A percentile compares a stretch with the other conserved stretches of the same genome.
phyloP scores from a whole-genome alignment of 1,140 invertebrate species.

The Dryas iulia region DNA sequence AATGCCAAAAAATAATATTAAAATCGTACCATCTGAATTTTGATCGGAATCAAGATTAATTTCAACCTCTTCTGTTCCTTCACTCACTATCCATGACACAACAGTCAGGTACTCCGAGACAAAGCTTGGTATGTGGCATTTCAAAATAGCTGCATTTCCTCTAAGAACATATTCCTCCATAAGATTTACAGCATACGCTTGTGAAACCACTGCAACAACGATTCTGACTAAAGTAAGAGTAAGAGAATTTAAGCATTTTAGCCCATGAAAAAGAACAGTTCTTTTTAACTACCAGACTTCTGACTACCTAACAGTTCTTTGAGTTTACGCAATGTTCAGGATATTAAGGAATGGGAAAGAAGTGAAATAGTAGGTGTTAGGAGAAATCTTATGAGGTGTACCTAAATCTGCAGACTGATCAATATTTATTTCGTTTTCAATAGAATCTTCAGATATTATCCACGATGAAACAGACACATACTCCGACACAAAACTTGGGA shows the following conservation, averaged over 20 bases:
- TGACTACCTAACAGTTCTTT: not conserved
- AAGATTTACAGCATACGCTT: conserved; percentile 92
- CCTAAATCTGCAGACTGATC: conserved; percentile 58
- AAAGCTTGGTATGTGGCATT: conserved; percentile 96
- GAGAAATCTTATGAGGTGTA: conserved; percentile 33
- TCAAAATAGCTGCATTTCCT: conserved; percentile 93
- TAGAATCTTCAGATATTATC: conserved; percentile 82
- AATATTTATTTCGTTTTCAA: conserved; percentile 65
- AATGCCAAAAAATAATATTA: not conserved
- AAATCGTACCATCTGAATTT: conserved; percentile 84
- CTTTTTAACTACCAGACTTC: not conserved
- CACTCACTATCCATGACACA: conserved; percentile 91
- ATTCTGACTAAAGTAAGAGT: conserved; percentile 34
- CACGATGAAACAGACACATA: conserved; percentile 90
- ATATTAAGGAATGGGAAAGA: not conserved
- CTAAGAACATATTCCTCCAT: conserved; percentile 94
- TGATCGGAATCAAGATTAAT: conserved; percentile 82
- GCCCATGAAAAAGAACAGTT: conserved; percentile 13
- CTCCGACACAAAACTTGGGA: conserved; percentile 93
- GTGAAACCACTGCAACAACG: conserved; percentile 91
- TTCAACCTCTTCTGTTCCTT: conserved; percentile 72
- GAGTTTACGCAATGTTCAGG: not conserved
- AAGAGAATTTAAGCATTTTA: conserved; percentile 12
- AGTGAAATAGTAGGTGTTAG: not conserved
- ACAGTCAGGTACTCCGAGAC: conserved; percentile 93